Percentiles rank a stretch among this genome's conserved stretches.
Conservation (phyloP, 2,888 invertebrate genomes). For the Ypsolopha scabrella region DNA sequence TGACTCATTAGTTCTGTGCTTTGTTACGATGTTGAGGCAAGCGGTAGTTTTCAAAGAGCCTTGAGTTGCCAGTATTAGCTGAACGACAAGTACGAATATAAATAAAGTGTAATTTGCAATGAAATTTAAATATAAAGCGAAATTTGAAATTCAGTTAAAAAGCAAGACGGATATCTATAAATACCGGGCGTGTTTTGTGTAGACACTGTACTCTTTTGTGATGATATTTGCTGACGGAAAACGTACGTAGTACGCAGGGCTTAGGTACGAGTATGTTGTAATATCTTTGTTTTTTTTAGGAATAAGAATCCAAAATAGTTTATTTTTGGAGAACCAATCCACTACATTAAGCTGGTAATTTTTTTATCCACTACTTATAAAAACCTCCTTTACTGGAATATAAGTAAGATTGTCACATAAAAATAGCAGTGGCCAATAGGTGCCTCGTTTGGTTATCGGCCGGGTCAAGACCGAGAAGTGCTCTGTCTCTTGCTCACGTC, state of each 20-base stretch:
- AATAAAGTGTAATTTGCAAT: slow-evolving; percentile 1
- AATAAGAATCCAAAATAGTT: no score
- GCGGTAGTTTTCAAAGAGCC: background rate
- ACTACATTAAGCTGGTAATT: no score
- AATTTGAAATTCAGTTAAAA: no score
- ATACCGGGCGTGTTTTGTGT: no score
- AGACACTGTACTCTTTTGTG: no score
- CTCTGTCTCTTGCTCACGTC: slow-evolving; percentile 20
- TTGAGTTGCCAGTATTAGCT: slow-evolving; percentile 2
- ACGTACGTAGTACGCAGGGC: no score
- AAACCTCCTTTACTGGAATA: background rate
- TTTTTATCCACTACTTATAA: no score
- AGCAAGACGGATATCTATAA: no score
- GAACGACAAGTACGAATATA: background rate
- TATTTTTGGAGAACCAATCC: no score
- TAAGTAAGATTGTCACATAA: background rate
- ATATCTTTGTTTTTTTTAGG: no score
- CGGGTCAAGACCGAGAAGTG: slow-evolving; percentile 27
- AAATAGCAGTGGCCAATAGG: slow-evolving; percentile 2
- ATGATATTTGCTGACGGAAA: no score
- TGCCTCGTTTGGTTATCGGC: slow-evolving; percentile 22
- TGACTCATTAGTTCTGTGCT: slow-evolving; percentile 8
- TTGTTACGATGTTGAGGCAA: background rate
- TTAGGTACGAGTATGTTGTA: no score
- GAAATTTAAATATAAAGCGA: background rate